Evolutionary conservation across 2,113 vertebrate species (phyloP).

Genomic region (Callaeas wilsoni): DNA sequence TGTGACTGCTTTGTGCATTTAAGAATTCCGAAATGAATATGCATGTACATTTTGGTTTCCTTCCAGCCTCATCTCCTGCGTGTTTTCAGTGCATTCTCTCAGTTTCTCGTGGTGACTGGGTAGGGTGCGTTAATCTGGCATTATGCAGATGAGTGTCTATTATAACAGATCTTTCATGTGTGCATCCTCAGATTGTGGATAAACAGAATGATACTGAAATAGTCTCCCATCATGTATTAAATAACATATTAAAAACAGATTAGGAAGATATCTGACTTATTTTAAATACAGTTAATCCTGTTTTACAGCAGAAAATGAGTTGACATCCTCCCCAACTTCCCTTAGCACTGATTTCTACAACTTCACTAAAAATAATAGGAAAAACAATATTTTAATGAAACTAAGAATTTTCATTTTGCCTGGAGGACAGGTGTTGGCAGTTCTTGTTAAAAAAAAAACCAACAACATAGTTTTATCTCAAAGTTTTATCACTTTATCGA

Average conservation of each 20-base stretch:
- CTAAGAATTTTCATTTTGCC: neutral
- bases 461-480: neutral
- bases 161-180: neutral
- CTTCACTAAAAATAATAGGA: neutral
- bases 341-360: neutral
- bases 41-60: neutral
- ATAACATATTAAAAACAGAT: neutral
- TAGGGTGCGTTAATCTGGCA: neutral
- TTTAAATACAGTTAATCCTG: neutral
- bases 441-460: neutral
- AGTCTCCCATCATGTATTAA: neutral
- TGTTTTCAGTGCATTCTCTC: neutral
- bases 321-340: neutral
- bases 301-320: neutral
- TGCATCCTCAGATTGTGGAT: neutral
- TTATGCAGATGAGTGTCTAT: neutral
- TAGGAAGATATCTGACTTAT: neutral
- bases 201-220: neutral
- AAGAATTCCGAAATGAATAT: neutral
- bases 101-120: neutral
- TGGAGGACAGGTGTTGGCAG: neutral
- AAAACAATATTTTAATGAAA: neutral
- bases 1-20: neutral
- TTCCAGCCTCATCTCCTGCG: neutral
- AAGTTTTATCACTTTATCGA: neutral